A percentile compares a stretch with the other conserved stretches of the same genome.
phyloP scores from a whole-genome alignment of 2,113 vertebrate genomes.

The Actinemys pallida region DNA sequence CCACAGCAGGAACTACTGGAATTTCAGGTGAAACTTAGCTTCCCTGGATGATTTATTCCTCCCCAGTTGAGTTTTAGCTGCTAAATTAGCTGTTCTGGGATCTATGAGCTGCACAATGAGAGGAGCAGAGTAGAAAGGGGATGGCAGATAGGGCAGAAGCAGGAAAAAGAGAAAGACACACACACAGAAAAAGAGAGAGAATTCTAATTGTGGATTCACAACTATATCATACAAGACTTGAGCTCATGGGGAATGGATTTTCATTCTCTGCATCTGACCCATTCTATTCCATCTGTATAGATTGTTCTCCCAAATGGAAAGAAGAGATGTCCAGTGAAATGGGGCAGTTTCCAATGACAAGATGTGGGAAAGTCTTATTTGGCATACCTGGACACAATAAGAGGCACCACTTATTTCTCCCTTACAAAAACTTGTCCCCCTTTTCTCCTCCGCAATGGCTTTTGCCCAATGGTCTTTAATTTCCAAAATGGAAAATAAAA shows the following conservation, averaged over 20 bases:
- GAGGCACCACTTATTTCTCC: conserved; percentile 57
- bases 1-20: background rate
- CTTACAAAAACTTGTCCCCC: conserved; percentile 38
- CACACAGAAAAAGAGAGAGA: conserved; percentile 25
- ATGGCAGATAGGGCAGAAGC: background rate
- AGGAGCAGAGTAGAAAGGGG: conserved; percentile 16
- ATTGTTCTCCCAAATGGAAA: conserved; percentile 54
- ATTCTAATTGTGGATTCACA: conserved; percentile 70
- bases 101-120: conserved; percentile 43
- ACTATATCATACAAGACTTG: conserved; percentile 65
- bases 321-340: conserved; percentile 60
- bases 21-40: background rate
- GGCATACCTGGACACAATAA: conserved; percentile 53
- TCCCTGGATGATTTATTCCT: background rate
- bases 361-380: conserved; percentile 57
- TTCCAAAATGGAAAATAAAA: conserved; percentile 8
- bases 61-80: background rate
- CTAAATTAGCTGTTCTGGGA: conserved; percentile 41
- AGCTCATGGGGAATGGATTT: conserved; percentile 63
- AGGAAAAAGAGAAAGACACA: background rate
- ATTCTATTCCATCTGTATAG: conserved; percentile 60
- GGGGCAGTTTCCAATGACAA: conserved; percentile 56
- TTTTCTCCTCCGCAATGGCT: conserved; percentile 51
- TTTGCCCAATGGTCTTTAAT: conserved; percentile 63
- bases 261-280: conserved; percentile 60